Evolutionary conservation across 2,113 vertebrate species (phyloP), one percentile per base, ranked within the genome.

Genomic region (Pygoscelis antarcticus): DNA sequence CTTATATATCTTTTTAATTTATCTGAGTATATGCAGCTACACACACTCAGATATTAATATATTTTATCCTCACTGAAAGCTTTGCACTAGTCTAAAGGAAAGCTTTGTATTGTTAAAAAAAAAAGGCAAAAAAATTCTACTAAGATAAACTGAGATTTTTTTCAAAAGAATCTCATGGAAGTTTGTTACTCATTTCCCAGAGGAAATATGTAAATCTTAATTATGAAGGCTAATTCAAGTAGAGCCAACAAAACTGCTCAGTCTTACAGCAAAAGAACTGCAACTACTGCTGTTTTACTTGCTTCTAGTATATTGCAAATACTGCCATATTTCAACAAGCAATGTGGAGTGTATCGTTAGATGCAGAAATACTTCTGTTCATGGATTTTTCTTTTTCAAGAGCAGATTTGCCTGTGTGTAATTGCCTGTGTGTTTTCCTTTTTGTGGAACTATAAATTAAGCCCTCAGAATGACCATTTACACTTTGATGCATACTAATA

Each of bases 381-480:
- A 29, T 23, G 30, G 60, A 55, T 30, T 60, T 93, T 58, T 60
- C 22, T 76, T 52, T 77, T 78, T 78, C 61, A 91, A 64, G 23
- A 77, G 11, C 69, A 75, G 51, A 94, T 64, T 83, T 90, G 38
- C 47, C 23, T 25, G 19, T 16, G 13, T 34, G 7, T 22, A 47
- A 92, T 87, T 87, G 25, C 14, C n/a, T 74, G 20, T 46, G 16
- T 62, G 38, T 82, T 77, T 90, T 91, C 32, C 36, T 64, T 82
- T 92, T 29, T 47, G 29, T 22, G 34, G 46, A 85, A 78, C 36
- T 78, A 64, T 65, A 85, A 87, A 92, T 88, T 74, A 75, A 83
- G 60, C 46, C 68, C 49, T 92, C 75, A 83, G 80, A 97, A 92
- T 96, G 91, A 92, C 95, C 95, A 82, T 65, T 93, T 76, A 58